Percentiles rank a stretch among this genome's conserved stretches.
phyloP scores from a whole-genome alignment of 37 sponge, comb jelly and placozoan genomes.

The Aplysina aerophoba region DNA sequence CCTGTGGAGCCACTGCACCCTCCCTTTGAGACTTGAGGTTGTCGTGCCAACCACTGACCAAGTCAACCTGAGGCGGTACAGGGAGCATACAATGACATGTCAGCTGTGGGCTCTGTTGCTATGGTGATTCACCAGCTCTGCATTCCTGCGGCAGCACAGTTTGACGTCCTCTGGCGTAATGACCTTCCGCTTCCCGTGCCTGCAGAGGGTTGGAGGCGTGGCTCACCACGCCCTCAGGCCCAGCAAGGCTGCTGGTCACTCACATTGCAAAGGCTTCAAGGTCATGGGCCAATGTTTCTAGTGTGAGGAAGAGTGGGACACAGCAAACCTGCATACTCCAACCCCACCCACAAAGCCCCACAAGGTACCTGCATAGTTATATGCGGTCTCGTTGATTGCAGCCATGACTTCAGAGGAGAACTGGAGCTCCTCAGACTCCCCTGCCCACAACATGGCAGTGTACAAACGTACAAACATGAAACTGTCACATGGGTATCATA shows the following conservation, averaged over 20 bases:
- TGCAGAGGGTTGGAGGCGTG: conserved; percentile 17
- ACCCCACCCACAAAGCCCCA: background rate
- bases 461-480: background rate
- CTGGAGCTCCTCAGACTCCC: conserved; percentile 3
- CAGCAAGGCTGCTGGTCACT: conserved; percentile 24
- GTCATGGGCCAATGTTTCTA: conserved; percentile 49
- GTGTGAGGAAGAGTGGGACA: background rate
- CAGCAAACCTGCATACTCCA: background rate
- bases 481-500: background rate
- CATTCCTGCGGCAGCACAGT: conserved; percentile 58
- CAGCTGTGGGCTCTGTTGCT: background rate
- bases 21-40: conserved; percentile 17
- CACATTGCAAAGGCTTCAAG: conserved; percentile 78
- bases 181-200: conserved; percentile 73
- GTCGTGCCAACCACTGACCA: conserved; percentile 20
- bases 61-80: background rate
- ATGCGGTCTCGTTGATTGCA: conserved; percentile 59
- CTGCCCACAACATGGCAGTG: background rate
- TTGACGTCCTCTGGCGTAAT: conserved; percentile 67
- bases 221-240: background rate
- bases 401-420: conserved; percentile 66
- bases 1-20: background rate
- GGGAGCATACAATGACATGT: background rate
- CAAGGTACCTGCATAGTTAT: conserved; percentile 30
- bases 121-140: background rate